Evolutionary conservation across 2,888 invertebrate species (phyloP), one percentile per base, ranked within the genome.

Genomic region (Sepioteuthis lessoniana): DNA sequence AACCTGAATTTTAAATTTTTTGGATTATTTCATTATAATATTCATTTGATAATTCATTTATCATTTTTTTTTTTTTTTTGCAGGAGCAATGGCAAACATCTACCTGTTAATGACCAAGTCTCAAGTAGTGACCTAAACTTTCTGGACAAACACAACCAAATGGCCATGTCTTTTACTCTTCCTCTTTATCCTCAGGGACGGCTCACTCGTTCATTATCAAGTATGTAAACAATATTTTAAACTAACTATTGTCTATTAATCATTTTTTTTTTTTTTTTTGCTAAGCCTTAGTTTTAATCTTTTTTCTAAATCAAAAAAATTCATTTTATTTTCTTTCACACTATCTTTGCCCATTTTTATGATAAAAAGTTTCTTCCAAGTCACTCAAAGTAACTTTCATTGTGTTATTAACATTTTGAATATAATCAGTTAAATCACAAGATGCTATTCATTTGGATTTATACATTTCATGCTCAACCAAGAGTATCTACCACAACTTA

Each of bases 101-200:
- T 13, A 3, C 46, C 91, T 21, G 37, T 91, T 42, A 91, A 25
- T 31, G 13, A 16, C 28, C 28, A 31, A 16, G 91, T 7, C 91
- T 42, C 91, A 91, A 38, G 38, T 37, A 37, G 25, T 91, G 91
- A 91, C 28, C 1, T 38, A 31, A 25, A 28, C 38, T 42, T 42
- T 46, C 46, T 25, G 25, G 38, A n/a, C 91, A 38, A 42, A 91
- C 35, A 38, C 91, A 91, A 91, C 91, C 38, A 91, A 46, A 91
- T 91, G 91, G 37, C 91, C 16, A 38, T 37, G 91, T 91, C 91
- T 42, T 46, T 91, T 42, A 42, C 91, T 91, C 31, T 28, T 42
- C 46, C 91, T 25, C 25, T 10, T 46, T 91, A 91, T 91, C 91
- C 91, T 25, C 91, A 91, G 21, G 91, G 91, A 91, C 91, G 91